Evolutionary conservation across 2,888 invertebrate genomes (phyloP).

Genomic region (Neoscelio sp.): DNA sequence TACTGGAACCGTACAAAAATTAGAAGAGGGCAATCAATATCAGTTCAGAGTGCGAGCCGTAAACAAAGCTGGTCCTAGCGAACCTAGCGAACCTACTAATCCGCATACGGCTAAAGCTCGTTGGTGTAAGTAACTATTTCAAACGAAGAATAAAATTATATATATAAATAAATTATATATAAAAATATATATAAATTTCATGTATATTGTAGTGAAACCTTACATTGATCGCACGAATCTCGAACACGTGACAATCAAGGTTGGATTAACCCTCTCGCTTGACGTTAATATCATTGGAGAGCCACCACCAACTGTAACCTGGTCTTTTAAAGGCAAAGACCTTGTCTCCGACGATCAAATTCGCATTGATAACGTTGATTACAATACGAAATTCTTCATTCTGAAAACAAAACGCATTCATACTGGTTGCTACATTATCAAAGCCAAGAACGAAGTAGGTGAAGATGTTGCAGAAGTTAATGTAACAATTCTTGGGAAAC

Average conservation of each 20-base stretch:
- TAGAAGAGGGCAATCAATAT: conserved; percentile 96
- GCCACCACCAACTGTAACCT: conserved; percentile 95
- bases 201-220: conserved; percentile 90
- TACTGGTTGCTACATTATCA: conserved; percentile 94
- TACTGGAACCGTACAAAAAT: conserved; percentile 94
- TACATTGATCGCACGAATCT: conserved; percentile 96
- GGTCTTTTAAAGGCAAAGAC: conserved; percentile 91
- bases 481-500: conserved; percentile 93
- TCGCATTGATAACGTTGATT: conserved; percentile 93
- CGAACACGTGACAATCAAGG: conserved; percentile 92
- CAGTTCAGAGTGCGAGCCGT: conserved; percentile 94
- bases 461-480: conserved; percentile 96
- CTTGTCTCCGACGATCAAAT: conserved; percentile 86
- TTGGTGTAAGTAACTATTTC: conserved; percentile 89
- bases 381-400: conserved; percentile 95
- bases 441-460: conserved; percentile 96
- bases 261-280: conserved; percentile 93
- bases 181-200: neutral
- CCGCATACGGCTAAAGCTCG: conserved; percentile 95
- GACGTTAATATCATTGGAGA: conserved; percentile 96
- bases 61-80: conserved; percentile 98
- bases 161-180: too few species aligned
- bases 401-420: conserved; percentile 92
- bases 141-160: too few species aligned
- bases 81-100: conserved; percentile 95